Percentiles rank a stretch among this genome's conserved stretches.
phyloP scores from a whole-genome alignment of 1,140 invertebrate species.

The Gyrodactylus bullatarudis region DNA sequence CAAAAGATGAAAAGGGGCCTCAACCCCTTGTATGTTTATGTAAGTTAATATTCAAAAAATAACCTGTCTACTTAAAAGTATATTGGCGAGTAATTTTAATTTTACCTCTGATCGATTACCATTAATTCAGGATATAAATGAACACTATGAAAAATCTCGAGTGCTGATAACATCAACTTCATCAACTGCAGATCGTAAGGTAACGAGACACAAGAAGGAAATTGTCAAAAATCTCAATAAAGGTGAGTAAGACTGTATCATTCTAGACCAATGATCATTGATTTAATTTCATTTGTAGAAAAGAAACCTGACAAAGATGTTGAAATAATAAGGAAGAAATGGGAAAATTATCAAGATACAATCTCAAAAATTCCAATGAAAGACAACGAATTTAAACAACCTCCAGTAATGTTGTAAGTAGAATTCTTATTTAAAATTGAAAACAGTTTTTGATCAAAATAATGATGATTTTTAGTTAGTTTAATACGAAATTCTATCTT shows the following conservation, averaged over 20 bases:
- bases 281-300: background rate
- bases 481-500: too few relatives aligned
- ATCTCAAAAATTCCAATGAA: too few relatives aligned
- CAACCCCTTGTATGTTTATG: background rate
- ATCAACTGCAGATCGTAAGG: too few relatives aligned
- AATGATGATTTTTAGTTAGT: too few relatives aligned
- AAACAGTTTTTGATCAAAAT: too few relatives aligned
- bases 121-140: background rate
- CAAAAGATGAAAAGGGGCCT: background rate
- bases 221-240: background rate
- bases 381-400: too few relatives aligned
- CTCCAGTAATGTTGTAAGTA: too few relatives aligned
- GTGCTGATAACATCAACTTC: background rate
- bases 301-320: background rate
- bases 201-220: background rate
- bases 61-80: background rate
- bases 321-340: background rate
- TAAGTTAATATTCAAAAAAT: background rate
- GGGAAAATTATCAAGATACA: too few relatives aligned
- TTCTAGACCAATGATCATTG: background rate
- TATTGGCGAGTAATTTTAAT: background rate
- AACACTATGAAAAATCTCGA: background rate
- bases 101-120: background rate
- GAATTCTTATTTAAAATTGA: too few relatives aligned
- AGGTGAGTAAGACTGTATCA: background rate